Evolutionary conservation across 1,140 invertebrate genomes (phyloP).

Genomic region (Stegodyphus dumicola): DNA sequence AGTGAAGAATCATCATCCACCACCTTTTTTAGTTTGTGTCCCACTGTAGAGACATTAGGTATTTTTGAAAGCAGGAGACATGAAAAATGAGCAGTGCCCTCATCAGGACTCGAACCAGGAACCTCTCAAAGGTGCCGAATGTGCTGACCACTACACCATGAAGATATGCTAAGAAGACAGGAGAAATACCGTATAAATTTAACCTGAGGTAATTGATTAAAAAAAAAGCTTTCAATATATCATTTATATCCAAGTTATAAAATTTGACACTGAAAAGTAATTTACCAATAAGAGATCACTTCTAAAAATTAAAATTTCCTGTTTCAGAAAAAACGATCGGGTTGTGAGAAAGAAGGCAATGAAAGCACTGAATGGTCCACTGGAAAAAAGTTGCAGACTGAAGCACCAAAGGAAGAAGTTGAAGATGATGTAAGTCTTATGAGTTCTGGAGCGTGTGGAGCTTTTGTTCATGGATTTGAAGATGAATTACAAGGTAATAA

Average conservation of each 20-base stretch:
- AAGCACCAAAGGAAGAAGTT: constrained; percentile 82
- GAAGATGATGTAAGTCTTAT: constrained; percentile 86
- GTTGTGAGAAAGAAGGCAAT: constrained; percentile 81
- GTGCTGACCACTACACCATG: no score
- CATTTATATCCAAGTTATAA: background rate
- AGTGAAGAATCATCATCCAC: no score
- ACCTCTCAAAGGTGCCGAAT: no score
- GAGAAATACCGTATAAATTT: no score
- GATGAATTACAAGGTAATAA: constrained; percentile 91
- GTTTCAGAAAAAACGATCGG: constrained; percentile 70
- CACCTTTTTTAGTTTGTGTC: no score
- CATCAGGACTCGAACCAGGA: no score
- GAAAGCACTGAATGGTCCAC: constrained; percentile 89
- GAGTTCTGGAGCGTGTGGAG: constrained; percentile 94
- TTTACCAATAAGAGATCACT: background rate
- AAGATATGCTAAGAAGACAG: no score
- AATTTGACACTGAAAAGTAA: background rate
- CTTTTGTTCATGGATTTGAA: constrained; percentile 97
- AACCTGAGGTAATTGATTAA: background rate
- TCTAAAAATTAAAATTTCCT: constrained; percentile 1
- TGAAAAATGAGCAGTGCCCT: no score
- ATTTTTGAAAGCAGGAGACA: no score
- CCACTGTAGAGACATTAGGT: no score
- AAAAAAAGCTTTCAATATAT: background rate
- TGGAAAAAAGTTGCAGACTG: constrained; percentile 91